Percentiles rank a stretch among this genome's conserved stretches.
These are phyloP conservation scores for Palloptera scutellata DNA, from an alignment of 2,888 invertebrate genomes.

Conservation along the genomic window DNA sequence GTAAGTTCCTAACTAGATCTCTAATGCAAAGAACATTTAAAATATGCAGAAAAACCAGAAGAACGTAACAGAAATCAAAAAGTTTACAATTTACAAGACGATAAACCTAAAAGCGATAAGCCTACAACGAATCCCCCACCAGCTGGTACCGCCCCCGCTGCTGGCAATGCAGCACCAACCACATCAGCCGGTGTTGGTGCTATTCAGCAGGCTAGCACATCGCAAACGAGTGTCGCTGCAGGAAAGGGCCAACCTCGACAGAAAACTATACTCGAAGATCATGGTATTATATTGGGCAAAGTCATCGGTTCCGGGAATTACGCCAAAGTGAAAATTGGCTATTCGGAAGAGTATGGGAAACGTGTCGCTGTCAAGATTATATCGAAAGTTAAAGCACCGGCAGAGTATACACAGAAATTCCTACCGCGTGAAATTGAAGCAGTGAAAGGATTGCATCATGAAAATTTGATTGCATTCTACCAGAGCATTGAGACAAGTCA, in stretches of 20 bases:
- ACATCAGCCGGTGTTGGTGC: not conserved
- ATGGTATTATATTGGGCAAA: conserved; percentile 78
- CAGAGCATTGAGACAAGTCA: conserved; percentile 87
- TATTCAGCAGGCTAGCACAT: not conserved
- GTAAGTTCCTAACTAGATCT: no score
- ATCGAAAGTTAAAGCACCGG: conserved; percentile 81
- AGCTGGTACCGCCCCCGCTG: not conserved
- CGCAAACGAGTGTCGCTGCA: not conserved
- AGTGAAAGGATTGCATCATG: conserved; percentile 81
- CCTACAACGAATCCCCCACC: no score
- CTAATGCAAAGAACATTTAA: no score
- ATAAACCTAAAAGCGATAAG: no score
- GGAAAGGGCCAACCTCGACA: conserved; percentile 31
- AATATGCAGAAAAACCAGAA: no score
- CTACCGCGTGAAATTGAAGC: conserved; percentile 84
- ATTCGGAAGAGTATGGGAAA: conserved; percentile 75
- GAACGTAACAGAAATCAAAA: no score
- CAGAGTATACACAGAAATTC: conserved; percentile 83
- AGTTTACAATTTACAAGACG: no score
- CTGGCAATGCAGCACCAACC: not conserved
- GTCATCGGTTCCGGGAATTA: conserved; percentile 84
- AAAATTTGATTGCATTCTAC: conserved; percentile 80
- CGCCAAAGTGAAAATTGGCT: conserved; percentile 82
- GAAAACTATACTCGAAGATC: conserved; percentile 77
- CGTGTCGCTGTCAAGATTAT: conserved; percentile 85